Percentiles rank a stretch among this genome's conserved stretches.
These are phyloP conservation scores for Elachura formosa DNA, from an alignment of 2,113 vertebrate species.

Conservation along the genomic window DNA sequence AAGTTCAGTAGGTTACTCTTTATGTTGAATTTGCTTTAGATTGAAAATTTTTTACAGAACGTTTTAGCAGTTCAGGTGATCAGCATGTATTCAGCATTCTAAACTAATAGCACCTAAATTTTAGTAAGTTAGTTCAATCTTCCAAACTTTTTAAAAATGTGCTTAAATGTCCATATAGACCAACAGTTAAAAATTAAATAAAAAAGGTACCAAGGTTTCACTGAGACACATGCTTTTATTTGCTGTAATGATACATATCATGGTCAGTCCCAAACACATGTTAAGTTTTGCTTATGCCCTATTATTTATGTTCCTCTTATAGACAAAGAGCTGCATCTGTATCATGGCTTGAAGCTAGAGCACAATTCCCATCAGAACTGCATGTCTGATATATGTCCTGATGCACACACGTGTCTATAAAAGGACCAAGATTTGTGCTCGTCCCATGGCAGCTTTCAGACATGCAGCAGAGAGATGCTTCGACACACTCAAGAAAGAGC, in stretches of 20 bases:
- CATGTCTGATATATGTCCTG: background rate
- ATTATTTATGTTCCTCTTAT: background rate
- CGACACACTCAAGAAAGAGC: background rate
- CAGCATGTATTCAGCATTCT: background rate
- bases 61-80: background rate
- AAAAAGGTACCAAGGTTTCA: background rate
- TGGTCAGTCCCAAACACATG: accelerated
- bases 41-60: background rate
- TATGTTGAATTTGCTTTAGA: background rate
- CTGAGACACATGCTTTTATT: background rate
- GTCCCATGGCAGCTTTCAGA: background rate
- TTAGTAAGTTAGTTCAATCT: background rate
- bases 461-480: background rate
- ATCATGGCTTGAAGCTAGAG: background rate
- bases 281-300: background rate
- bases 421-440: background rate
- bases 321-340: background rate
- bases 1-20: background rate
- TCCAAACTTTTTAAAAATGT: background rate
- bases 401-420: accelerated
- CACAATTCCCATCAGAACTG: background rate
- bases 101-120: background rate
- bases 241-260: background rate
- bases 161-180: background rate
- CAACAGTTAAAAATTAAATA: background rate